Evolutionary conservation across 2,113 vertebrate species (phyloP), one percentile per base, ranked within the genome.

Genomic region (Ramphastos sulfuratus): DNA sequence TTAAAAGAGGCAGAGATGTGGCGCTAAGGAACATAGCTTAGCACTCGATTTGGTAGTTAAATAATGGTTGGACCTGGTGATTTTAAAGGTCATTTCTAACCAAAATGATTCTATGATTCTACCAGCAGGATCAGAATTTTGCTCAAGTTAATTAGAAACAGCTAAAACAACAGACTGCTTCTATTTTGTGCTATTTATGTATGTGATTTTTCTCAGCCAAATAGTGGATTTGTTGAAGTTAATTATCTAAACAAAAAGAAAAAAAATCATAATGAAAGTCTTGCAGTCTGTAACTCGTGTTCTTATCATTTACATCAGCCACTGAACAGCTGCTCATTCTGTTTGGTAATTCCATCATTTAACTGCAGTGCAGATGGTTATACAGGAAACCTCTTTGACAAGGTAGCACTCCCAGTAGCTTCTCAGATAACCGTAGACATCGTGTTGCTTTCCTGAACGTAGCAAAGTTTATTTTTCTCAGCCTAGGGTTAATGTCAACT

Each of bases 391-490:
- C 37, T 15, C 27, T 64, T 17, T 23, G 39, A 15, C 31, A 24
- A 37, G 20, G 48, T 48, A 46, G 44, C 1, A 1, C 48, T 58
- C 54, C 2, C 0, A 59, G 33, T 3, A 52, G 66, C 64, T 46
- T 9, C 27, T 63, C 30, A 5, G 46, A 50, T 33, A 55, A 31
- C 20, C 18, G 11, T 0, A 9, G 39, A n/a, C 0, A 0, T 44
- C 1, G 1, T 3, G 17, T 27, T 33, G 63, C 37, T 82, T 42
- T 66, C 64, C 39, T 28, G 52, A 44, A 33, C 0, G 1, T 2
- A 37, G 59, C 21, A 67, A 70, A 37, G 6, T 15, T 70, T 25
- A 6, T 17, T 20, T 59, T 74, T 37, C 48, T 52, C 42, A 73
- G 56, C 65, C 61, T 9, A 19, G 15, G 15, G 15, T 25, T 67